Conservation (phyloP, 2,888 invertebrate genomes). For the Phania funesta region DNA sequence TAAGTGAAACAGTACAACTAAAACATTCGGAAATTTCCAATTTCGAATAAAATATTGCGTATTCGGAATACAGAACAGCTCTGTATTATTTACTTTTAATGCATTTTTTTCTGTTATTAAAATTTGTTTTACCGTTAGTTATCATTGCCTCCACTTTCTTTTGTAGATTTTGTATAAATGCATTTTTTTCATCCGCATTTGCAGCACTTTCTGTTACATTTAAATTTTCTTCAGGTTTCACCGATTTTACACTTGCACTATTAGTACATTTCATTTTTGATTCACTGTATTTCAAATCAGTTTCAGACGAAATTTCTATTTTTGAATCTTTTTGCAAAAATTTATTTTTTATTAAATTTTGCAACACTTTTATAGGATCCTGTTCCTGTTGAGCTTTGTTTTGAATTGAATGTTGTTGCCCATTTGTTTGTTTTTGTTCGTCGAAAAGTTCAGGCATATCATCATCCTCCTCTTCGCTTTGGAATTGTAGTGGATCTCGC, state of each 20-base stretch:
- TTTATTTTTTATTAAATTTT: slow-evolving; percentile 72
- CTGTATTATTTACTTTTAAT: no score
- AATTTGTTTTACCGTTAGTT: slow-evolving; percentile 65
- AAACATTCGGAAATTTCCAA: no score
- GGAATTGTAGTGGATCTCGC: background rate
- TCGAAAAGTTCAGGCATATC: slow-evolving; percentile 47
- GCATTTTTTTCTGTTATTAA: background rate
- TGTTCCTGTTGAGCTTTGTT: background rate
- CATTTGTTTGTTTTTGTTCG: slow-evolving; percentile 14
- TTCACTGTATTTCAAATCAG: background rate
- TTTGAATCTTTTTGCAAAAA: slow-evolving; percentile 64
- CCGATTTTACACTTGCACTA: slow-evolving; percentile 27
- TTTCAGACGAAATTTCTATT: background rate
- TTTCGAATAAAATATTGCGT: no score
- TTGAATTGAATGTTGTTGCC: background rate
- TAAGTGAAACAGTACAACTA: no score
- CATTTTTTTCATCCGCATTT: slow-evolving; percentile 58
- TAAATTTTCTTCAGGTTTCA: slow-evolving; percentile 56
- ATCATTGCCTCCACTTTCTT: slow-evolving; percentile 69
- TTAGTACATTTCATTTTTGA: slow-evolving; percentile 2
- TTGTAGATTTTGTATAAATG: slow-evolving; percentile 70
- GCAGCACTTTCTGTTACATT: slow-evolving; percentile 31
- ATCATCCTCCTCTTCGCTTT: slow-evolving; percentile 25
- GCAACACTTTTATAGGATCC: slow-evolving; percentile 70
- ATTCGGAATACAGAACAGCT: no score